Evolutionary conservation across 1,140 invertebrate genomes (phyloP).

Genomic region (Drosophila elegans): DNA sequence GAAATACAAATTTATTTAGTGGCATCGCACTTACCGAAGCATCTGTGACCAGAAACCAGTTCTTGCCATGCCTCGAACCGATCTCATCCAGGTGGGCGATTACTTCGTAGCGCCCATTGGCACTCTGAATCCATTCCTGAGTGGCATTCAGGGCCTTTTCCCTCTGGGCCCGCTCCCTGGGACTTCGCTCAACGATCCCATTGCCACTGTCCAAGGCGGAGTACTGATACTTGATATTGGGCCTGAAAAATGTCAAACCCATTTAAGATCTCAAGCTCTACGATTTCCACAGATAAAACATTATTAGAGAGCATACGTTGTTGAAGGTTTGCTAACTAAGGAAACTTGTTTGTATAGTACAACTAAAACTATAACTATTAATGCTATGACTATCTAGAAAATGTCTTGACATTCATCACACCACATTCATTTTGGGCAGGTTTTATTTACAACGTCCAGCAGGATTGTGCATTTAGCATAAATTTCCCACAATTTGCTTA

Average conservation of each 20-base stretch:
- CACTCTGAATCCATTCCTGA: slow-evolving; percentile 88
- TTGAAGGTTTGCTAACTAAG: slow-evolving; percentile 34
- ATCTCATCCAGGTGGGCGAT: slow-evolving; percentile 91
- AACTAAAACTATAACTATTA: slow-evolving; percentile 38
- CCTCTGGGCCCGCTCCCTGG: slow-evolving; percentile 88
- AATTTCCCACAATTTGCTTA: slow-evolving; percentile 37
- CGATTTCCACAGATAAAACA: neutral
- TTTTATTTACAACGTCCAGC: slow-evolving; percentile 26
- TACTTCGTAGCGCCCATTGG: slow-evolving; percentile 89
- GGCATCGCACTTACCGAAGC: slow-evolving; percentile 62
- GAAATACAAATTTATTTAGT: neutral
- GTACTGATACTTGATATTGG: slow-evolving; percentile 88
- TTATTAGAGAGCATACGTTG: slow-evolving; percentile 31
- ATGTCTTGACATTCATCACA: slow-evolving; percentile 21
- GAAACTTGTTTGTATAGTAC: slow-evolving; percentile 31
- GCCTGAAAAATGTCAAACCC: slow-evolving; percentile 54
- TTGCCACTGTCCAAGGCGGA: slow-evolving; percentile 88
- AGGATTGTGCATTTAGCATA: neutral
- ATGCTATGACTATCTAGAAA: slow-evolving; percentile 10
- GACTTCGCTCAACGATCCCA: slow-evolving; percentile 87
- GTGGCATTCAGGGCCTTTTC: slow-evolving; percentile 88
- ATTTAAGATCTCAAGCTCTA: neutral
- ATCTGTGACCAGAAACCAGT: slow-evolving; percentile 95
- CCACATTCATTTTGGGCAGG: slow-evolving; percentile 10
- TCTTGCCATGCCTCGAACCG: slow-evolving; percentile 92